Base-by-base conservation (phyloP, 2,797 vertebrate species). In the Eulemur coronatus region DNA sequence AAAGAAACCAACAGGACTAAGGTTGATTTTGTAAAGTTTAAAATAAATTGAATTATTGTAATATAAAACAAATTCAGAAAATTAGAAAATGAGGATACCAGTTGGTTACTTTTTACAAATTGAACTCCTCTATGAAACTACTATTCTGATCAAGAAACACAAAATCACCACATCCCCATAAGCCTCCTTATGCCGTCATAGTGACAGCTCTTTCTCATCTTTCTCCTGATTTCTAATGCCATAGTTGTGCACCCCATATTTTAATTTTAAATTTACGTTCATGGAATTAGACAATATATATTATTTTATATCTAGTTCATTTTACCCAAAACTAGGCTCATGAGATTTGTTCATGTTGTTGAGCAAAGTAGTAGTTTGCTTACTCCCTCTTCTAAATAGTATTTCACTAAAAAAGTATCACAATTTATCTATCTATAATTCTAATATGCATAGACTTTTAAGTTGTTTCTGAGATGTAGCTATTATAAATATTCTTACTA, bases 191-290 rank as follows among this genome's bases (percentile, higher is more conserved):
- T 52, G 35, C n/a, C 1, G 35, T 92, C 6, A 72, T 46, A 55
- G 12, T 57, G 50, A 55, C 7, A 59, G 22, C 5, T 70, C 43
- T 69, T 69, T 82, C 17, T 81, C 55, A 82, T 30, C 33, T 7
- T 14, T 61, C 10, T 52, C 12, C 9, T 86, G 30, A 55, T 43
- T 55, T 92, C n/a, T 70, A 70, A 55, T 72, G 24, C 20, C 24
- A 59, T 15, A 48, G 5, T 35, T 65, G 15, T 78, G 28, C n/a
- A 59, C 2, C 0, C 26, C 5, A 30, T 65, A 70, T 72, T 85
- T 80, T 81, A 72, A 82, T 70, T 94, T 91, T 61, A 89, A 78
- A 79, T 76, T 65, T 79, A 75, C 80, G 5, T 92, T 92, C 13
- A 86, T 85, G 12, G 1, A 0, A 50, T 90, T 22, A 70, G 8